Evolutionary conservation across 2,113 vertebrate genomes (phyloP), one percentile per base, ranked within the genome.

Genomic region (Notarius quadriscutis): DNA sequence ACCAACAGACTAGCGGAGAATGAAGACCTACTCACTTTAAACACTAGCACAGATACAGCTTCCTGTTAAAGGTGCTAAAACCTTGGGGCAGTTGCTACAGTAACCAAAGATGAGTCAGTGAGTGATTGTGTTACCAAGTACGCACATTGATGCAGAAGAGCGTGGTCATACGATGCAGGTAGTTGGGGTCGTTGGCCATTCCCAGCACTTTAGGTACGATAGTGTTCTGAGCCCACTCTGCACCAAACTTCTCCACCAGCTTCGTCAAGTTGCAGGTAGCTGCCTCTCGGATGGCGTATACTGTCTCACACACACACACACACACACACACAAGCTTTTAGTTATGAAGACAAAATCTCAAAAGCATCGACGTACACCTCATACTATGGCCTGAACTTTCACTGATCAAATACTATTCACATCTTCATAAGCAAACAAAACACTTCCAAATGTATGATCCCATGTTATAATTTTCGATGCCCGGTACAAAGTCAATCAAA

Each of bases 121-220:
- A 77, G 78, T 14, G 17, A 34, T 22, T 72, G 57, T 77, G 83
- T 62, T 41, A 34, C 63, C 62, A 34, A 84, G 80, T 75, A 94
- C 97, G 96, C 92, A 97, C 97, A 51, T 97, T 97, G 90, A 98
- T 96, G 92, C 97, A 98, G 93, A 98, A 98, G 5, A 98, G 95
- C 51, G 97, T 98, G 69, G 97, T 98, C 97, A 98, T 98, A 88
- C 97, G 96, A 91, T 98, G 97, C 84, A 97, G 95, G 92, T 97
- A 98, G 91, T 97, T 97, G 88, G 97, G 97, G 91, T 97, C 97
- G 14, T 97, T 95, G 77, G 97, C 96, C 97, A 98, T 98, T 12
- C 97, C 96, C 89, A 98, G 90, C 25, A 98, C 97, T 92, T 97
- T 97, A 81, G 97, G 97, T 20, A 98, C 95, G 0, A 98, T 97